Conservation (phyloP, 2,888 invertebrate genomes). For the Mayetiola destructor region DNA sequence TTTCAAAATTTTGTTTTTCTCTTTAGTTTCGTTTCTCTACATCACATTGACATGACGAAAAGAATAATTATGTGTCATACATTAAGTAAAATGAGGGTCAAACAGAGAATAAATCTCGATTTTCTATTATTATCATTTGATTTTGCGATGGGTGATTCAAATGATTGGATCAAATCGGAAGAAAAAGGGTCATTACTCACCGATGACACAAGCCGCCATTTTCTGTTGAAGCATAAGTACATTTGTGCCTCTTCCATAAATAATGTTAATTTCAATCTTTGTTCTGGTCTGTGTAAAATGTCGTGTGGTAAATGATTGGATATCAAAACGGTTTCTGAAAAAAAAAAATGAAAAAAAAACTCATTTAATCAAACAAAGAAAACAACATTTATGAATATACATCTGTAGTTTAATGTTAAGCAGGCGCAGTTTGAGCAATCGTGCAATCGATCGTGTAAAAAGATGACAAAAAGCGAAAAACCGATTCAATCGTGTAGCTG, state of each 20-base stretch:
- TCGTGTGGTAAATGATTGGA: background rate
- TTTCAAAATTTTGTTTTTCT: no score
- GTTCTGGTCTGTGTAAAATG: background rate
- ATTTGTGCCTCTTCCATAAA: constrained; percentile 14
- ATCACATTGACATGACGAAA: no score
- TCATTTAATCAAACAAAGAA: no score
- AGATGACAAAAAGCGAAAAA: background rate
- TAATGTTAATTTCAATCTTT: constrained; percentile 16
- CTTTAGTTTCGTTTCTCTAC: no score
- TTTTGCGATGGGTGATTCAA: background rate
- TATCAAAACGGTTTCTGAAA: constrained; percentile 7
- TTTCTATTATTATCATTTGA: background rate
- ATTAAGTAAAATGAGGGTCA: no score
- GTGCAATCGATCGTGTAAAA: no score
- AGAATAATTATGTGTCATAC: no score
- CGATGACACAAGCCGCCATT: constrained; percentile 15
- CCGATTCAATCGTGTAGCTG: no score
- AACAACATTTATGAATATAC: no score
- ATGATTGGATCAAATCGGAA: background rate
- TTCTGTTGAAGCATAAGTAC: constrained; percentile 15
- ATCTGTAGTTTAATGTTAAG: no score
- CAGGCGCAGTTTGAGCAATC: no score
- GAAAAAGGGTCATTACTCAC: constrained; percentile 11
- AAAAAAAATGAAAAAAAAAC: background rate
- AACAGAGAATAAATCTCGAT: no score